Percentiles rank a stretch among this genome's conserved stretches.
Conservation (phyloP, 2,113 vertebrate species). For the Cyanoderma ruficeps region DNA sequence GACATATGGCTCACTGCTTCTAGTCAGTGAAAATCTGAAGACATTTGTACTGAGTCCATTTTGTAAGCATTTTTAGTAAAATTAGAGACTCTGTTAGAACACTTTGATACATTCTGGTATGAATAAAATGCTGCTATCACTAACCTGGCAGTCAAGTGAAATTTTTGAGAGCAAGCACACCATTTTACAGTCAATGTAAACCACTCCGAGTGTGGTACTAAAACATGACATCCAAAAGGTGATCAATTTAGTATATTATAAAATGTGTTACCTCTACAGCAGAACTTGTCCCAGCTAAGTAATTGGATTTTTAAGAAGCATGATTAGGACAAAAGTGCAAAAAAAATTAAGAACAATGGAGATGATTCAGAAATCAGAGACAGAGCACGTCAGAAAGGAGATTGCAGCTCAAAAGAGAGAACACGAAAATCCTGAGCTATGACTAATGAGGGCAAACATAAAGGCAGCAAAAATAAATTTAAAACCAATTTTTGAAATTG, state of each 20-base stretch:
- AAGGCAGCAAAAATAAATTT: constrained; percentile 11
- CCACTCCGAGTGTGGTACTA: background rate
- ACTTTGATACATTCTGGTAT: background rate
- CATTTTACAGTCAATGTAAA: background rate
- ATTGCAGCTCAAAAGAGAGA: background rate
- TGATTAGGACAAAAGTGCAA: background rate
- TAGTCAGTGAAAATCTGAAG: background rate
- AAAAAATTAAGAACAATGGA: background rate
- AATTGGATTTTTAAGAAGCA: background rate
- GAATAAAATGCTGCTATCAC: background rate
- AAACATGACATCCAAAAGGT: background rate
- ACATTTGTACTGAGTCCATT: background rate
- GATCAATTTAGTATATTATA: background rate
- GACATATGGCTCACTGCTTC: background rate
- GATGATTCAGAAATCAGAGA: background rate
- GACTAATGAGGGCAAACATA: background rate
- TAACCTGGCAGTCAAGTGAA: background rate
- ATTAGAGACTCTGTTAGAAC: background rate
- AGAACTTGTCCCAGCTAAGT: background rate
- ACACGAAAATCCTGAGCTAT: background rate
- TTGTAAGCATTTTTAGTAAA: background rate
- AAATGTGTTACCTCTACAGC: background rate
- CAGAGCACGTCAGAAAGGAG: background rate
- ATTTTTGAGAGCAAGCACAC: background rate
- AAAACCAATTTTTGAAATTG: background rate